These are phyloP conservation scores for Rhinoderma darwinii DNA, from an alignment of 2,113 vertebrate genomes.

Conservation along the genomic window DNA sequence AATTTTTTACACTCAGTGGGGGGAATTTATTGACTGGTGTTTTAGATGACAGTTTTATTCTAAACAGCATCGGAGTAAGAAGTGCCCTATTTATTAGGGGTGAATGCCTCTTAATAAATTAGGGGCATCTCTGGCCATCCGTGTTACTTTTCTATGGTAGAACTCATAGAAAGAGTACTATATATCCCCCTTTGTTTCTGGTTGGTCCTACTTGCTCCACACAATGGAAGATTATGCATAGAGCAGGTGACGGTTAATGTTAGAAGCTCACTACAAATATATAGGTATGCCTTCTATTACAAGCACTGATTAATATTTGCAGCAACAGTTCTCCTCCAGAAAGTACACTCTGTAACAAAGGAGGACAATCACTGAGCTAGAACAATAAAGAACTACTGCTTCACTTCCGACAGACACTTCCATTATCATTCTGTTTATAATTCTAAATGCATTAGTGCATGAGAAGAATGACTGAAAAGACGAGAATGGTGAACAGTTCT, in stretches of 20 bases:
- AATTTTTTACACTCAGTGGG: too few species aligned
- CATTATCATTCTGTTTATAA: conserved; percentile 47
- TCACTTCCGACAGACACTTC: conserved; percentile 27
- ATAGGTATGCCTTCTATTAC: neutral
- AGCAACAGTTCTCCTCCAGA: conserved; percentile 23
- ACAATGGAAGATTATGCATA: neutral
- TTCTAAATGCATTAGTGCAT: conserved; percentile 40
- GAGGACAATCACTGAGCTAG: conserved; percentile 31
- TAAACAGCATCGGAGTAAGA: too few species aligned
- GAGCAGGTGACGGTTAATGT: neutral
- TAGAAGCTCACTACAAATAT: neutral
- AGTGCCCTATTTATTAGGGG: too few species aligned
- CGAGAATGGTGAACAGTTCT: neutral
- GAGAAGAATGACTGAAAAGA: neutral
- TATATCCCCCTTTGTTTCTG: too few species aligned
- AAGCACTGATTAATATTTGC: conserved; percentile 39
- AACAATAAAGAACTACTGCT: conserved; percentile 41
- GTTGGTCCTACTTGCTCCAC: neutral
- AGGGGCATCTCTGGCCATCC: too few species aligned
- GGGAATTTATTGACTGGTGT: too few species aligned
- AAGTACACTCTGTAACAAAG: conserved; percentile 31
- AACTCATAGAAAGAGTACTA: too few species aligned
- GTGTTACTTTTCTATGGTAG: too few species aligned
- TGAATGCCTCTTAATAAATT: too few species aligned
- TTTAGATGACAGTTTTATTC: too few species aligned